Conservation (phyloP, 53 echinoderm and acorn worm genomes). For the Paracentrotus lividus region DNA sequence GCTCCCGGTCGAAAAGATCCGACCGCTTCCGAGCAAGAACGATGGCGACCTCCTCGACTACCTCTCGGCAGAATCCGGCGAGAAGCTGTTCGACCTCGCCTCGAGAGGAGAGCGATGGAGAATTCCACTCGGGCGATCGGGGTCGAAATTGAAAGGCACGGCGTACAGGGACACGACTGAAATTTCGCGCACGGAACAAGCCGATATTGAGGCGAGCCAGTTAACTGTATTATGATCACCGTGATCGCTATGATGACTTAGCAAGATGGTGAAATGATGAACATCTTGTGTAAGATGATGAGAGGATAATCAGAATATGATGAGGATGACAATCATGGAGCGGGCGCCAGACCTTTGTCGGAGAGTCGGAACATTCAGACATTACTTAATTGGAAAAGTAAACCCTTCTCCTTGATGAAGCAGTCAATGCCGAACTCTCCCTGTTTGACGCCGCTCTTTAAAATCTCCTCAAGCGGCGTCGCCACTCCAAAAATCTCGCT, state of each 20-base stretch:
- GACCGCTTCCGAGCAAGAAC: conserved; percentile 69
- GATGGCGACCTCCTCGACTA: conserved; percentile 63
- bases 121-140: background rate
- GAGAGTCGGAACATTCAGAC: conserved; percentile 66
- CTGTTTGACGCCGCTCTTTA: conserved; percentile 27
- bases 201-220: conserved; percentile 62
- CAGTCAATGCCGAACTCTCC: conserved; percentile 5
- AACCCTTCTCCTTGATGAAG: conserved; percentile 1
- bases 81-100: conserved; percentile 65
- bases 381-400: conserved; percentile 61
- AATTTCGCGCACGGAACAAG: conserved; percentile 67
- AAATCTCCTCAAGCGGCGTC: background rate
- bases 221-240: conserved; percentile 72
- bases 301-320: conserved; percentile 60
- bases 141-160: conserved; percentile 54
- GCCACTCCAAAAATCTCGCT: conserved; percentile 12
- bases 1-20: conserved; percentile 41
- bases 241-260: conserved; percentile 14
- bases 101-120: conserved; percentile 42
- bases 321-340: conserved; percentile 44
- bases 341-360: conserved; percentile 66
- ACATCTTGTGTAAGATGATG: conserved; percentile 47
- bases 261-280: conserved; percentile 31
- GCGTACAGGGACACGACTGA: conserved; percentile 68
- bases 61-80: conserved; percentile 66